A percentile compares a stretch with the other conserved stretches of the same genome.
These are phyloP conservation scores for Bombus soroeensis DNA, from an alignment of 1,140 invertebrate species.

Conservation along the genomic window DNA sequence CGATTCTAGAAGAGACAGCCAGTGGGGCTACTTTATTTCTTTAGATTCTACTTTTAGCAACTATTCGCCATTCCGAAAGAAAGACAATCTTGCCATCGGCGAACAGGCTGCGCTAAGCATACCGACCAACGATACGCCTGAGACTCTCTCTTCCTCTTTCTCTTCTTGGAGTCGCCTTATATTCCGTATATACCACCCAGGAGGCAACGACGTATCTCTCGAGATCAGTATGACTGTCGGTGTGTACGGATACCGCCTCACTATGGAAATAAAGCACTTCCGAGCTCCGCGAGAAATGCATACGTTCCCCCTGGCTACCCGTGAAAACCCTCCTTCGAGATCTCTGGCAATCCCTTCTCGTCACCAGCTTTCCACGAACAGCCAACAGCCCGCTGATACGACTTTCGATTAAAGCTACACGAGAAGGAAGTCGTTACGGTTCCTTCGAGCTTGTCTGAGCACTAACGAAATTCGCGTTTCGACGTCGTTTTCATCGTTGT, in stretches of 20 bases:
- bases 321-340: constrained; percentile 55
- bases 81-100: constrained; percentile 65
- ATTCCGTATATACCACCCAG: constrained; percentile 68
- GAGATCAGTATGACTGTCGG: constrained; percentile 75
- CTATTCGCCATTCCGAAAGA: constrained; percentile 55
- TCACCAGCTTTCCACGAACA: constrained; percentile 40
- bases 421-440: constrained; percentile 62
- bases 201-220: constrained; percentile 73
- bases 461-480: constrained; percentile 56
- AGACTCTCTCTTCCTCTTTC: constrained; percentile 46
- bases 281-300: constrained; percentile 75
- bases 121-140: constrained; percentile 67
- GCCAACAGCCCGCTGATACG: constrained; percentile 30
- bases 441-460: constrained; percentile 34
- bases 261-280: constrained; percentile 80
- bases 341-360: constrained; percentile 56
- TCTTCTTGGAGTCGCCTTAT: constrained; percentile 56
- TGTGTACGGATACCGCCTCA: constrained; percentile 66
- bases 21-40: constrained; percentile 26
- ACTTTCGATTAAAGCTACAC: constrained; percentile 60
- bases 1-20: background rate
- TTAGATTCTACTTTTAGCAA: constrained; percentile 51
- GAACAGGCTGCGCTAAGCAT: constrained; percentile 51
- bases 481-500: constrained; percentile 32
- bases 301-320: constrained; percentile 62